phyloP scores from a whole-genome alignment of 2,888 invertebrate species.

The Cataglyphis cursor region DNA sequence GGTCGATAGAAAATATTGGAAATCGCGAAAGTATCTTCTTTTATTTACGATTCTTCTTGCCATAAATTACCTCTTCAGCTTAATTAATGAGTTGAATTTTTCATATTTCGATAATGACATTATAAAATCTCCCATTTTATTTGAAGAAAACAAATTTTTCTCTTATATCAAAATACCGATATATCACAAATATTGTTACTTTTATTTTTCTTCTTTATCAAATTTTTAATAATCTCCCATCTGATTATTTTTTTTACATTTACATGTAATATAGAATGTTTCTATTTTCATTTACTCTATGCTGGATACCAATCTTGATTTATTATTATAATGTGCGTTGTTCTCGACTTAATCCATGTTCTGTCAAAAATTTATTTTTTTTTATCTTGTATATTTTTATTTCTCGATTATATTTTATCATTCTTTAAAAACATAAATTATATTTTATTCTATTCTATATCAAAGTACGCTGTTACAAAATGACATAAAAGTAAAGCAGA shows the following conservation, averaged over 20 bases:
- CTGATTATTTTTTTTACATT: background rate
- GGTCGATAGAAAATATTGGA: background rate
- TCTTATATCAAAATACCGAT: background rate
- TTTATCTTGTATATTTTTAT: background rate
- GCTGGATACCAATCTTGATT: constrained; percentile 24
- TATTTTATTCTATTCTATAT: constrained; percentile 14
- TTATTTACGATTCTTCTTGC: background rate
- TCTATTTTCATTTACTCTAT: background rate
- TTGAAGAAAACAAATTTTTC: background rate
- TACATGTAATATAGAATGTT: background rate
- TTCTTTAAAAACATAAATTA: constrained; percentile 20
- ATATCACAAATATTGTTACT: constrained; percentile 12
- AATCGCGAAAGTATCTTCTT: background rate
- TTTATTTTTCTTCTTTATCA: constrained; percentile 1
- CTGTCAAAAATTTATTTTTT: background rate
- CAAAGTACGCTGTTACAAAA: constrained; percentile 10
- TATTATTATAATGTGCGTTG: background rate
- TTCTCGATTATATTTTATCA: constrained; percentile 8
- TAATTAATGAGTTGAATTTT: constrained; percentile 5
- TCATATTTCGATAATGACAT: background rate
- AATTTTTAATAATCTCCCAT: background rate
- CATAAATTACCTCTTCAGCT: background rate
- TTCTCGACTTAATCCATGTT: background rate
- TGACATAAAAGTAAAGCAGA: constrained; percentile 37
- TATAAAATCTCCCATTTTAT: background rate